Base-by-base conservation (phyloP, 2,888 invertebrate genomes). In the Taenaris catops region DNA sequence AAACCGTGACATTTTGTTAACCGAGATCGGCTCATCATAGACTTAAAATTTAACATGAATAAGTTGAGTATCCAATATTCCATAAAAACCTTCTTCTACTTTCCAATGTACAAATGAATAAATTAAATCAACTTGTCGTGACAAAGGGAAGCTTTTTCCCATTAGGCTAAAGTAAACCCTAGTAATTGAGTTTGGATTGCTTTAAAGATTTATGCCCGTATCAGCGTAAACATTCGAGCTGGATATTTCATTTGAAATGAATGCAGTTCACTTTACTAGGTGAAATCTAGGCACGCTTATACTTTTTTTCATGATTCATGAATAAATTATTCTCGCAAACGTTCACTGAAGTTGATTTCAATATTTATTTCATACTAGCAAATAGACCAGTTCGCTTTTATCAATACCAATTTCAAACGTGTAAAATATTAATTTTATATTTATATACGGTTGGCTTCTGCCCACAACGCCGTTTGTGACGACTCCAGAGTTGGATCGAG, bases 101-200 rank as follows among this genome's bases (percentile, higher is more conserved):
- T 43, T 48, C 41, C 50, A 48, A 51, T 46, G 51, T 48, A 53
- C 57, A 54, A 60, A 57, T 61, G 67, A 66, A 67, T 58, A 67
- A 70, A 68, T 70, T 68, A 73, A 76, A 72, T 69, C 63, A 60
- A 63, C 48, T 48, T 43, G 55, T 52, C 49, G 54, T 55, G 64
- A 75, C 76, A 78, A 76, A 75, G 63, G 50, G 60, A 63, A 63
- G 48, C 65, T 69, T 65, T 70, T 70, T 71, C 70, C 75, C 71
- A 78, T 79, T 78, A 76, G 66, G 60, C 58, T 34, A 72, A 73
- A 72, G 73, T 63, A 78, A 79, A 80, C 75, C 63, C 51, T 69
- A 64, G 76, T 80, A 78, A 80, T 80, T 78, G 80, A 80, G 70
- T 80, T 80, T 74, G 69, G 66, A 79, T 79, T 71, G 79, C 72